These are phyloP conservation scores for Smittia sp. DNA, from an alignment of 2,888 invertebrate genomes.

Conservation along the genomic window DNA sequence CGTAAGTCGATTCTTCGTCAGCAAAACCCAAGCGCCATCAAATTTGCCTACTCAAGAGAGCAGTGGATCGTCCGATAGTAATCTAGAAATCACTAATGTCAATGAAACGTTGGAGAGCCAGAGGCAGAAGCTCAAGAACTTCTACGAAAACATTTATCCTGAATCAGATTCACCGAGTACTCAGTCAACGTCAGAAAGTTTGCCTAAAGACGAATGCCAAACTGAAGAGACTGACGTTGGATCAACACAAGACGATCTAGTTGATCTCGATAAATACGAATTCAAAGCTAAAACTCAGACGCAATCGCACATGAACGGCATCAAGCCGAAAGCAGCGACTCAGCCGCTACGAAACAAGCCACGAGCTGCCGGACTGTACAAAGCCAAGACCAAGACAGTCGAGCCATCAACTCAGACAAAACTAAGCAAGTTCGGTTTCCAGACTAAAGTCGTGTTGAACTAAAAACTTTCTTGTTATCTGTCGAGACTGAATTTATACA, in stretches of 20 bases:
- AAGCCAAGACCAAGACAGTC: not conserved
- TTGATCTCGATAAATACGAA: not conserved
- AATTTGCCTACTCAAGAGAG: not conserved
- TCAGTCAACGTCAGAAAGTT: not conserved
- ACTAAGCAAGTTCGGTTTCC: not conserved
- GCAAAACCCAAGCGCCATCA: not conserved
- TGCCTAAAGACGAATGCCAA: not conserved
- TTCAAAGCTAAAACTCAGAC: not conserved
- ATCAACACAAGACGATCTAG: not conserved
- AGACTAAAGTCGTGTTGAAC: too few relatives aligned
- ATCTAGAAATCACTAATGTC: not conserved
- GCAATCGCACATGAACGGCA: not conserved
- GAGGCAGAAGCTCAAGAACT: too few relatives aligned
- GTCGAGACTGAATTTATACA: too few relatives aligned
- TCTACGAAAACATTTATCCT: too few relatives aligned
- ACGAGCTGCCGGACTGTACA: not conserved
- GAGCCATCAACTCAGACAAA: not conserved
- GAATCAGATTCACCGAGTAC: constrained; percentile 38
- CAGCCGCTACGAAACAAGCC: not conserved
- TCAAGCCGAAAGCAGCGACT: not conserved
- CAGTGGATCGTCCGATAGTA: not conserved
- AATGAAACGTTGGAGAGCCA: too few relatives aligned
- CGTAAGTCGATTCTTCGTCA: constrained; percentile 10
- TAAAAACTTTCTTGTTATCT: too few relatives aligned
- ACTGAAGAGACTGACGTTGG: not conserved